These are phyloP conservation scores for Motacilla tschutschensis DNA, from an alignment of 2,113 vertebrate species.

Conservation along the genomic window DNA sequence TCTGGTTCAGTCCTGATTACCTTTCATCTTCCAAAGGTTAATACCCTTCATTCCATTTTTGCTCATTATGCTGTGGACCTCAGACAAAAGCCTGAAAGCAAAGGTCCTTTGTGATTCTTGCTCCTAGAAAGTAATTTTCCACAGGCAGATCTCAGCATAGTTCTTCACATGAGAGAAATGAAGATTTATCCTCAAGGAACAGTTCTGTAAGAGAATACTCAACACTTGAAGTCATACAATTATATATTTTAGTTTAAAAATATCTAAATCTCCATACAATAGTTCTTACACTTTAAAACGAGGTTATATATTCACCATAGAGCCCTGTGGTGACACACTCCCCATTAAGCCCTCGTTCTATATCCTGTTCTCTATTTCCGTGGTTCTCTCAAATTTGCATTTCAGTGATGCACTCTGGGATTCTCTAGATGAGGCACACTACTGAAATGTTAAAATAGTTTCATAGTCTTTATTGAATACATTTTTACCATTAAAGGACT, in stretches of 20 bases:
- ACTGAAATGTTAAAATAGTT: conserved; percentile 9
- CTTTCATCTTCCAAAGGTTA: conserved; percentile 37
- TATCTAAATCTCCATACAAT: not conserved
- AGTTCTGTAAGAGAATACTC: not conserved
- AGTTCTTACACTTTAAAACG: not conserved
- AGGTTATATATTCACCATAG: not conserved
- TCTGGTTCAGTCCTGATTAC: conserved; percentile 24
- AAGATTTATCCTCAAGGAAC: not conserved
- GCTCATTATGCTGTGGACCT: not conserved
- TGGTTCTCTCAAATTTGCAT: not conserved
- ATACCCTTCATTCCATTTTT: conserved; percentile 22
- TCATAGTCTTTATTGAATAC: not conserved
- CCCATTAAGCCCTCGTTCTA: not conserved
- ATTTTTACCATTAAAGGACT: conserved; percentile 18
- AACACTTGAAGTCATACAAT: not conserved
- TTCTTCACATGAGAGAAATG: not conserved
- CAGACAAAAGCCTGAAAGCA: conserved; percentile 2
- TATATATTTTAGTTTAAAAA: not conserved
- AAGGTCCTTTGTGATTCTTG: not conserved
- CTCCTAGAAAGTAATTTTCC: conserved; percentile 6
- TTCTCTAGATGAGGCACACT: not conserved
- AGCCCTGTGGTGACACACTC: not conserved
- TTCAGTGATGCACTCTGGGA: not conserved
- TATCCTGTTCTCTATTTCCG: not conserved
- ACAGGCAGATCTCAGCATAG: not conserved